Base-by-base conservation (phyloP, 1,140 invertebrate species). In the Euwallacea similis region DNA sequence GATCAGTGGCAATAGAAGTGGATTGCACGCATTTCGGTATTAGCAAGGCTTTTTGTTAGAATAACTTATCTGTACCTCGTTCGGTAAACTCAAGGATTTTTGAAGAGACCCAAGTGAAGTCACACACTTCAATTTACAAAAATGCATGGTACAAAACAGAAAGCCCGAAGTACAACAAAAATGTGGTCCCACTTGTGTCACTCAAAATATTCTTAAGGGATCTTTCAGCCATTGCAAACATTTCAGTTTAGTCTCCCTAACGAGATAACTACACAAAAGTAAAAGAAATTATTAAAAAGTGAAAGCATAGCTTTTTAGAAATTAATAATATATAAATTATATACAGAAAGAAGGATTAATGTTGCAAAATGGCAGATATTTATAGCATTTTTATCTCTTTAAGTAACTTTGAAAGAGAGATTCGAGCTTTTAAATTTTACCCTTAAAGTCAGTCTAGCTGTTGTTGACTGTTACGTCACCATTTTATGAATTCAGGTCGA, bases 221-320 rank as follows among this genome's bases (percentile, higher is more conserved):
- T 73, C 21, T 64, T 63, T 72, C 53, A 66, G 68, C 70, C 56
- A 74, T 50, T 70, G 73, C 59, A 61, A 75, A 72, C 63, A 58
- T 74, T 73, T 73, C 47, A 73, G 72, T 74, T 69, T 72, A 61
- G 54, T 73, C 66, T 56, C 61, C 47, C 15, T 60, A 43, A 33
- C 21, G 21, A 33, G 21, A 33, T 33, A 33, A 33, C 41, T 58
- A 60, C 13, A 67, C 42, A 42, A 67, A 67, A 46, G 42, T 42
- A 55, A 63, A 55, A 63, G 2, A 60, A 55, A 66, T 66, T 71
- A 71, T 71, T 71, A 15, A 65, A 71, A 74, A 74, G 54, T 74
- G 65, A 76, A 73, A 76, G 62, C 69, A 73, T 76, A 75, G 75
- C 75, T 76, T 76, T 76, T 74, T 76, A 76, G 74, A 74, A 72